phyloP scores from a whole-genome alignment of 2,888 invertebrate species.

The Drosophila mimetica region DNA sequence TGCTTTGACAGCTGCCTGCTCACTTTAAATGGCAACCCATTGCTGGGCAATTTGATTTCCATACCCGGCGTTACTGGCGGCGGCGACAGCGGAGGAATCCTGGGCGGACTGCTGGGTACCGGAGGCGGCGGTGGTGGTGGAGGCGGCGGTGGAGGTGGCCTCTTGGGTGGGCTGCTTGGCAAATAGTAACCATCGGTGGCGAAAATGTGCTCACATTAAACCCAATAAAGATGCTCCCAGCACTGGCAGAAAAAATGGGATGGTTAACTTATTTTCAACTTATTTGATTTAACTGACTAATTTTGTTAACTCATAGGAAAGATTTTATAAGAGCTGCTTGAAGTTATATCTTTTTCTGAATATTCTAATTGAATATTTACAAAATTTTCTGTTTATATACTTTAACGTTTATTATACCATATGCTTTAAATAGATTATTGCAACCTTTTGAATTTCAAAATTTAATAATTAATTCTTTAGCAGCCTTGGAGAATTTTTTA shows the following conservation, averaged over 20 bases:
- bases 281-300: too few species aligned
- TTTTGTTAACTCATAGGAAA: too few species aligned
- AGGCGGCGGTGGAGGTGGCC: constrained; percentile 55
- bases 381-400: too few species aligned
- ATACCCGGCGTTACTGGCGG: constrained; percentile 62
- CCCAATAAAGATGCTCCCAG: constrained; percentile 49
- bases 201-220: constrained; percentile 55
- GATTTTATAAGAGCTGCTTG: too few species aligned
- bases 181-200: constrained; percentile 12
- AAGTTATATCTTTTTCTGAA: too few species aligned
- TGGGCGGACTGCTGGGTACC: constrained; percentile 51
- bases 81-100: constrained; percentile 53
- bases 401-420: too few species aligned
- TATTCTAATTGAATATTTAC: too few species aligned
- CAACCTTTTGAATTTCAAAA: too few species aligned
- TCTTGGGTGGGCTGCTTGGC: constrained; percentile 58
- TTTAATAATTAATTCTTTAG: too few species aligned
- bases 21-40: constrained; percentile 72
- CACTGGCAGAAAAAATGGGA: constrained; percentile 12
- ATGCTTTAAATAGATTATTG: too few species aligned
- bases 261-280: too few species aligned
- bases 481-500: too few species aligned
- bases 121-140: constrained; percentile 54
- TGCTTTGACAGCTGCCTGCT: constrained; percentile 66
- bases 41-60: constrained; percentile 68